Evolutionary conservation across 2,888 invertebrate species (phyloP).

Genomic region (Bombyx huttoni): DNA sequence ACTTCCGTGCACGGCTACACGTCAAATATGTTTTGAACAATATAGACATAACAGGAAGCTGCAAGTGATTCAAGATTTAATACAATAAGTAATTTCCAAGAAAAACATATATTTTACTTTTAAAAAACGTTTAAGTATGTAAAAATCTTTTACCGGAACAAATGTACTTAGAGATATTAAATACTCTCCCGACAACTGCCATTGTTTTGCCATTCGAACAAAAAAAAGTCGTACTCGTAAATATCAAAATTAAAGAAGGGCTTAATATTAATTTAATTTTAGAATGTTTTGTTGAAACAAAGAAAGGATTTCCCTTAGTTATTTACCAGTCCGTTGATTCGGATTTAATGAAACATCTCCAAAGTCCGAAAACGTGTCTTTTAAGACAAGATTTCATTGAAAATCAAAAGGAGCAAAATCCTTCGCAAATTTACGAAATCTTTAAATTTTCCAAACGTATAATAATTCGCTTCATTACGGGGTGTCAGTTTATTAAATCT

Average conservation of each 20-base stretch:
- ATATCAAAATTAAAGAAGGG: not conserved
- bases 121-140: no score
- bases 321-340: conserved; percentile 1
- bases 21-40: no score
- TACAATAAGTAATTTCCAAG: no score
- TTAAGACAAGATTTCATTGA: conserved; percentile 1
- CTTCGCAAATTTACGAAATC: conserved; percentile 1
- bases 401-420: conserved; percentile 1
- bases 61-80: no score
- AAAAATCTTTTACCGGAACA: no score
- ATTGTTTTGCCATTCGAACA: no score
- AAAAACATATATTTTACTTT: no score
- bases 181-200: no score
- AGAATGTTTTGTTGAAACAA: not conserved
- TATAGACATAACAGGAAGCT: no score
- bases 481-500: conserved; percentile 45
- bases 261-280: not conserved
- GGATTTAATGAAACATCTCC: conserved; percentile 1
- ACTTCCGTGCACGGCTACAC: no score
- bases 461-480: conserved; percentile 43
- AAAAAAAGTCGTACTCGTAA: not conserved
- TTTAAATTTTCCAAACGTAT: conserved; percentile 3
- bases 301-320: not conserved
- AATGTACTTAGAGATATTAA: no score
- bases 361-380: not conserved